Base-by-base conservation (phyloP, 2,888 invertebrate species). In the Conops quadrifasciatus region DNA sequence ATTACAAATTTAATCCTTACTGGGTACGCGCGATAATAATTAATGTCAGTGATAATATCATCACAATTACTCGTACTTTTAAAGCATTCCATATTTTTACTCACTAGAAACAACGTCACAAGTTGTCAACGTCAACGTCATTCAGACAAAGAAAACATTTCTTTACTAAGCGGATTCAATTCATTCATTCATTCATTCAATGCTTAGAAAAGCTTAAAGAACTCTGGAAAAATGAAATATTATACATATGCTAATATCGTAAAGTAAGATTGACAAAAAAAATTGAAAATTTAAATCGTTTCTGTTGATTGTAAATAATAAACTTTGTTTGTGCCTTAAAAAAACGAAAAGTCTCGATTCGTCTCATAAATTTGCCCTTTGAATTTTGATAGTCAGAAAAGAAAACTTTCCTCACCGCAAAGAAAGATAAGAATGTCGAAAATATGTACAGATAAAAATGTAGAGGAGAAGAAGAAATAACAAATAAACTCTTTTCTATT, bases 321-420 rank as follows among this genome's bases (percentile, higher is more conserved):
- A 28, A 47, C 24, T 47, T 47, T 24, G 30, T 19, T 36, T 59
- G 3, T 19, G 15, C 21, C 60, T 30, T 30, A 36, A 60, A 51
- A 68, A 68, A 68, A 68, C 51, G 60, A 62, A 68, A 68, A 68
- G 9, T 9, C 9, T 36, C 9, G 4, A 36, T 36, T 36, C 4
- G 4, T 36, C 60, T 60, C 36, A 62, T 62, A 53, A 66, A 45
- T 26, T 49, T 21, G 19, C 67, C 49, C 47, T n/a, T 67, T 51
- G 30, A 62, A 65, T 13, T 21, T 45, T 24, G 2, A 19, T 3
- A 59, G 36, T 26, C 24, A 62, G 19, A 60, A 28, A 62, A 49
- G 28, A 51, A 68, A 68, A 68, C 68, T 62, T 68, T 68, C 68
- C 62, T 68, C 51, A 28, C 45, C 19, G 13, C 21, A 58, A 36